phyloP scores from a whole-genome alignment of 2,888 invertebrate genomes.

The Siphlonurus alternatus region DNA sequence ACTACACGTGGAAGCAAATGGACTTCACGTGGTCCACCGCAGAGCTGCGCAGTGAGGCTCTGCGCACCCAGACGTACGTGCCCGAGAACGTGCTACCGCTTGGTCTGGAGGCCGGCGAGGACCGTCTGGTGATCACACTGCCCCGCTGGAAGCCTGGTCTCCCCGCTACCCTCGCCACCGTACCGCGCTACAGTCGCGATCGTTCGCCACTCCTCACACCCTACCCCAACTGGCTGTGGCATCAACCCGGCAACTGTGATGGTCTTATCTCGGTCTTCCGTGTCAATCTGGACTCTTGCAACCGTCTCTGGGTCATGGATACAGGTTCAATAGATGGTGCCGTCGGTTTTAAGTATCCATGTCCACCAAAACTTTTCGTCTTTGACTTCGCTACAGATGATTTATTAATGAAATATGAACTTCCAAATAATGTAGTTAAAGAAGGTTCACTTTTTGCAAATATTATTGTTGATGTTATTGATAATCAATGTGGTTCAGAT shows the following conservation, averaged over 20 bases:
- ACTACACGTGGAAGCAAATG: slow-evolving; percentile 56
- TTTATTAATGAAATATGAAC: neutral
- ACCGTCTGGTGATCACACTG: slow-evolving; percentile 51
- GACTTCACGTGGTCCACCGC: slow-evolving; percentile 44
- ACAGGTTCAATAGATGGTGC: slow-evolving; percentile 57
- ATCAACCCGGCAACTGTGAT: slow-evolving; percentile 33
- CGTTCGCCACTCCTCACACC: slow-evolving; percentile 41
- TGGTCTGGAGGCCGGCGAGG: slow-evolving; percentile 50
- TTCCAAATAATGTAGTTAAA: slow-evolving; percentile 24
- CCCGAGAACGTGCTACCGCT: slow-evolving; percentile 56
- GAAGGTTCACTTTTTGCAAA: slow-evolving; percentile 60
- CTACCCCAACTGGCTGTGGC: slow-evolving; percentile 49
- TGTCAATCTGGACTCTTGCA: slow-evolving; percentile 53
- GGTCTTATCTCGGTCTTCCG: slow-evolving; percentile 63
- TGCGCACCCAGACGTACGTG: slow-evolving; percentile 40
- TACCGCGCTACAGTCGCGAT: slow-evolving; percentile 21
- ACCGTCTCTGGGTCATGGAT: slow-evolving; percentile 63
- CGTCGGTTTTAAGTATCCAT: slow-evolving; percentile 32
- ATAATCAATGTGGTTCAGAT: slow-evolving; percentile 41
- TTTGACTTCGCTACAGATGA: slow-evolving; percentile 1
- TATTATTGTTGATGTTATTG: slow-evolving; percentile 60
- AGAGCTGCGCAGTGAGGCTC: slow-evolving; percentile 34
- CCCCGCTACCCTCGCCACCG: slow-evolving; percentile 45
- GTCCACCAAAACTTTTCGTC: slow-evolving; percentile 7
- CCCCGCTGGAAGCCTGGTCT: slow-evolving; percentile 61